phyloP scores from a whole-genome alignment of 2,113 vertebrate species.

The Dicrurus megarhynchus region DNA sequence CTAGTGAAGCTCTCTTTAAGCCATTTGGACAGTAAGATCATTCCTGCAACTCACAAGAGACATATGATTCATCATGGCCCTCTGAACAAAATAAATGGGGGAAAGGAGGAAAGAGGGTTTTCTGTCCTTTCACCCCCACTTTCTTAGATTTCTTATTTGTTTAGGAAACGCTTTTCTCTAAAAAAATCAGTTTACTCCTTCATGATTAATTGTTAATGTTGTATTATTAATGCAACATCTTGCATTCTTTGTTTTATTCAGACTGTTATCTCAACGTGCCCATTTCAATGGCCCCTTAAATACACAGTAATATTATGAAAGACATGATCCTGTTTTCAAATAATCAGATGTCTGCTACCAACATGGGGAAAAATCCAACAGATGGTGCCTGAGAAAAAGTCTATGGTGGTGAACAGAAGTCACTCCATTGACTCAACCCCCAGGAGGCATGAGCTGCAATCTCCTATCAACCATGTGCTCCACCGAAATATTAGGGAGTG shows the following conservation, averaged over 20 bases:
- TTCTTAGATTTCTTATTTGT: not conserved
- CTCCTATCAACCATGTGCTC: not conserved
- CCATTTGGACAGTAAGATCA: conserved; percentile 1
- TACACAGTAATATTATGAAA: not conserved
- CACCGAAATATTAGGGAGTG: not conserved
- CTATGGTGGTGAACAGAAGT: not conserved
- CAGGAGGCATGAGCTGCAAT: not conserved
- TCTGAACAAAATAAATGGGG: not conserved
- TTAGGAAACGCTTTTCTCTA: not conserved
- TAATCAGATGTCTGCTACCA: not conserved
- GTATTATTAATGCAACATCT: not conserved
- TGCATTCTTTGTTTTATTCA: not conserved
- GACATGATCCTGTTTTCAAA: not conserved
- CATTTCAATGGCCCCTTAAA: not conserved
- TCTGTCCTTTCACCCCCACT: not conserved
- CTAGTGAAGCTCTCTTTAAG: not conserved
- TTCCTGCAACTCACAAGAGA: not conserved
- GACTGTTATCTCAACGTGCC: not conserved
- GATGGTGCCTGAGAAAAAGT: not conserved
- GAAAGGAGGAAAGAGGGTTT: not conserved
- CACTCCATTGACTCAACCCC: not conserved
- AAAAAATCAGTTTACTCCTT: not conserved
- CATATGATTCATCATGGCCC: not conserved
- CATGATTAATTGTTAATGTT: not conserved
- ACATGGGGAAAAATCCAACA: not conserved